Percentiles rank a stretch among this genome's conserved stretches.
Evolutionary conservation across 1,140 invertebrate genomes (phyloP).

Genomic region (Drosophila mauritiana): DNA sequence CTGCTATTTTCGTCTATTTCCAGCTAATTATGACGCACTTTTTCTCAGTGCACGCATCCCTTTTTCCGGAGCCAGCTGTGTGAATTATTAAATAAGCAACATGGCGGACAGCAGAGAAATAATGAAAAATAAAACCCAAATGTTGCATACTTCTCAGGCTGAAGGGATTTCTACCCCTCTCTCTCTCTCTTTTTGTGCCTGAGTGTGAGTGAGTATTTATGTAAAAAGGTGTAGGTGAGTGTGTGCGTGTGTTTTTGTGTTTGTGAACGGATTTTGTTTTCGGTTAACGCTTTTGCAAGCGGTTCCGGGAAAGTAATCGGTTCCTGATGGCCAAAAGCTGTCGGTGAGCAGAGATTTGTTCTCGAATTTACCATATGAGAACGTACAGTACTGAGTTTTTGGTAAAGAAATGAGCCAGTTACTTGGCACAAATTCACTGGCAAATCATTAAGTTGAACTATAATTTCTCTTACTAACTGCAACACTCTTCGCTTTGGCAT

Average conservation of each 20-base stretch:
- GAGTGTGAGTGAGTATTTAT: neutral
- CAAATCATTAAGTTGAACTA: neutral
- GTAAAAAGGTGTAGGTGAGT: neutral
- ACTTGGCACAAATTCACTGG: neutral
- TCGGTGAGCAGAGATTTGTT: conserved; percentile 37
- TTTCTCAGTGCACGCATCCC: conserved; percentile 1
- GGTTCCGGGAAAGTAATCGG: conserved; percentile 25
- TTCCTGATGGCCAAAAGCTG: conserved; percentile 42
- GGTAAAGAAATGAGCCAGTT: neutral
- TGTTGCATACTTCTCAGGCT: conserved; percentile 36
- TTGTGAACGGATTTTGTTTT: conserved; percentile 27
- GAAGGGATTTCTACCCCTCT: conserved; percentile 12
- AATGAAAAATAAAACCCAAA: conserved; percentile 55
- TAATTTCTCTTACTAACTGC: neutral
- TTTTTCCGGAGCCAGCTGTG: conserved; percentile 24
- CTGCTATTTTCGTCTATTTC: too few species aligned
- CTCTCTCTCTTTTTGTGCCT: too few species aligned
- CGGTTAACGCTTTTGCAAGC: conserved; percentile 35
- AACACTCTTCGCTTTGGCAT: too few species aligned
- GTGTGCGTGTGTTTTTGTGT: neutral
- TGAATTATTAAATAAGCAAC: conserved; percentile 62
- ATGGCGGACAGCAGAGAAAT: conserved; percentile 41
- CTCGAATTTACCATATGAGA: conserved; percentile 29
- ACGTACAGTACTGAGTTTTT: conserved; percentile 4
- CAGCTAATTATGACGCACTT: neutral